Evolutionary conservation across 2,113 vertebrate genomes (phyloP).

Genomic region (Corydoras sp.): DNA sequence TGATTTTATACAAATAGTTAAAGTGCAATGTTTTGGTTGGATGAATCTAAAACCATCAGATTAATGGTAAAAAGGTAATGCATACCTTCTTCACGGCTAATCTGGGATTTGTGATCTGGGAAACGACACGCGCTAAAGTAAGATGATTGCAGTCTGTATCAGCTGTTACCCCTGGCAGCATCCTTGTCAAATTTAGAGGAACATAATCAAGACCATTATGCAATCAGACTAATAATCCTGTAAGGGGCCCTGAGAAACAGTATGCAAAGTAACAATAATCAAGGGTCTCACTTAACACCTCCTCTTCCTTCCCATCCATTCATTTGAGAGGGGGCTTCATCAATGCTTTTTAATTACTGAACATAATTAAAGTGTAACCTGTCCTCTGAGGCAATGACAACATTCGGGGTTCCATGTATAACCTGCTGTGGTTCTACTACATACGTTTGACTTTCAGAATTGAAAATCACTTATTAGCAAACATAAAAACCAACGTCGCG

Average conservation of each 20-base stretch:
- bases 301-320: constrained; percentile 19
- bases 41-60: too few species aligned
- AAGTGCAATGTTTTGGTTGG: too few species aligned
- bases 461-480: too few species aligned
- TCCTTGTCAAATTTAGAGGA: constrained; percentile 23
- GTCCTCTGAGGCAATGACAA: constrained; percentile 13
- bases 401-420: constrained; percentile 17
- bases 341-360: constrained; percentile 41
- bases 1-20: too few species aligned
- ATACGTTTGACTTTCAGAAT: too few species aligned
- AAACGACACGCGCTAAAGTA: background rate
- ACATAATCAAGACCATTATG: constrained; percentile 33
- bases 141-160: constrained; percentile 30
- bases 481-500: too few species aligned
- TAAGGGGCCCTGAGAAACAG: constrained; percentile 26
- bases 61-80: too few species aligned
- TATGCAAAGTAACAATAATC: constrained; percentile 38
- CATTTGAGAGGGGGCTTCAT: constrained; percentile 20
- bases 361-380: constrained; percentile 37
- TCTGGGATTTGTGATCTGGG: background rate
- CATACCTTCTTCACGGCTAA: background rate
- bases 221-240: constrained; percentile 43
- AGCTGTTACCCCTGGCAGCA: constrained; percentile 28
- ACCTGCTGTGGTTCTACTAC: background rate
- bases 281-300: background rate